Evolutionary conservation across 2,797 vertebrate genomes (phyloP).

Genomic region (Atherinosoma microstoma): DNA sequence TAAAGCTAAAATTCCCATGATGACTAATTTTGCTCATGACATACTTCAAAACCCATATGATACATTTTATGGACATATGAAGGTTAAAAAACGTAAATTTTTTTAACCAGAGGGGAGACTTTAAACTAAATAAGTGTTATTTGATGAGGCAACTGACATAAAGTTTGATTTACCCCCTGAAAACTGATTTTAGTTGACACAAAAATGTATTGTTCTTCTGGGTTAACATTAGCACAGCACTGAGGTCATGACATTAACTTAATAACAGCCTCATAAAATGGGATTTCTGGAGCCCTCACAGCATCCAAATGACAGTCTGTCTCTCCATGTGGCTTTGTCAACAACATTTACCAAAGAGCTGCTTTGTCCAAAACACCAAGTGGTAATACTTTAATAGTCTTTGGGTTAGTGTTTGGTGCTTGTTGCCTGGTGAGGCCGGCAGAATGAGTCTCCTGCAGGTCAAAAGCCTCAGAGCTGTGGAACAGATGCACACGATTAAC

Average conservation of each 20-base stretch:
- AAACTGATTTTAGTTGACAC: not conserved
- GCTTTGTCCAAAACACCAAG: constrained; percentile 15
- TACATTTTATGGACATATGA: too few relatives aligned
- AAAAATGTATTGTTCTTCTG: not conserved
- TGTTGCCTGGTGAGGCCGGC: constrained; percentile 30
- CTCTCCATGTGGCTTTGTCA: constrained; percentile 41
- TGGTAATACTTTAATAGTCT: constrained; percentile 29
- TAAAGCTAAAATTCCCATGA: too few relatives aligned
- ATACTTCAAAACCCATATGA: too few relatives aligned
- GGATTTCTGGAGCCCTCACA: constrained; percentile 24
- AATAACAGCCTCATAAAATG: constrained; percentile 31
- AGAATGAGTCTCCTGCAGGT: constrained; percentile 42
- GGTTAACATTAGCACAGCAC: not conserved
- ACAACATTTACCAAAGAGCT: constrained; percentile 23
- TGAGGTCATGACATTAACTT: constrained; percentile 25
- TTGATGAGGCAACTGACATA: too few relatives aligned
- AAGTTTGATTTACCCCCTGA: not conserved
- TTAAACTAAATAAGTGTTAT: too few relatives aligned
- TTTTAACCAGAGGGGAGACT: too few relatives aligned
- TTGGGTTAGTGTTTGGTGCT: constrained; percentile 11
- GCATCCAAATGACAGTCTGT: constrained; percentile 28
- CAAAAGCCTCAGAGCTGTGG: constrained; percentile 43
- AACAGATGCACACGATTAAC: constrained; percentile 82
- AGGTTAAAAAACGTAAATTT: too few relatives aligned
- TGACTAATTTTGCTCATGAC: too few relatives aligned